Conservation (phyloP, 2,888 invertebrate genomes). For the Anodontia alba region DNA sequence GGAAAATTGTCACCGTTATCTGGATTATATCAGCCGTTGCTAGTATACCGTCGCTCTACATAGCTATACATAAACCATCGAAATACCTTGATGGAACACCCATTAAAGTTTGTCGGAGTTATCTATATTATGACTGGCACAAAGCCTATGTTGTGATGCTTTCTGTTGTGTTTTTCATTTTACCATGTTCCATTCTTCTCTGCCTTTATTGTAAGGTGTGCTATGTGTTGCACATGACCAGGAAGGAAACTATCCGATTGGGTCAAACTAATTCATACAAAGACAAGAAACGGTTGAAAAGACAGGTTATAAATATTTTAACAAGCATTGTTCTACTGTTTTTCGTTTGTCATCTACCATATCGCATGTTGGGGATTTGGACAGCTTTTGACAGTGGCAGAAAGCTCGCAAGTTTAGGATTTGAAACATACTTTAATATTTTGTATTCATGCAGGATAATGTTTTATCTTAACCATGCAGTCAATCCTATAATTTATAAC, state of each 20-base stretch:
- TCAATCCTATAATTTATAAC: conserved; percentile 63
- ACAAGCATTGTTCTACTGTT: conserved; percentile 53
- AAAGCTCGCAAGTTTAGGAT: conserved; percentile 39
- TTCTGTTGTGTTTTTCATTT: conserved; percentile 48
- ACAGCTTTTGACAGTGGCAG: conserved; percentile 31
- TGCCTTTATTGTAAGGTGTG: conserved; percentile 52
- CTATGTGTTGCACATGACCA: conserved; percentile 16
- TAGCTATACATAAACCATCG: conserved; percentile 56
- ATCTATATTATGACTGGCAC: conserved; percentile 51
- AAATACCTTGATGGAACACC: conserved; percentile 64
- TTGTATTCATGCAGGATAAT: conserved; percentile 51
- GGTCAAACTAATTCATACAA: neutral
- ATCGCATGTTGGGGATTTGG: conserved; percentile 53
- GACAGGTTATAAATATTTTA: conserved; percentile 53
- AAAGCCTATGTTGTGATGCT: conserved; percentile 45
- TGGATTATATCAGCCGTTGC: conserved; percentile 79
- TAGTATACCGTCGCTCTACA: conserved; percentile 84
- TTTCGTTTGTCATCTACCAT: conserved; percentile 56
- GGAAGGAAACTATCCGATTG: neutral
- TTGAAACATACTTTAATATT: conserved; percentile 50
- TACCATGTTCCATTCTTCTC: conserved; percentile 55
- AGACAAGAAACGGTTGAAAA: conserved; percentile 18
- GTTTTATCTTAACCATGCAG: conserved; percentile 77
- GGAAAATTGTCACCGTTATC: conserved; percentile 45
- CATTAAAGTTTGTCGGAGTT: conserved; percentile 65